phyloP scores from a whole-genome alignment of 1,140 invertebrate species.

The Pseudomyrmex concolor region DNA sequence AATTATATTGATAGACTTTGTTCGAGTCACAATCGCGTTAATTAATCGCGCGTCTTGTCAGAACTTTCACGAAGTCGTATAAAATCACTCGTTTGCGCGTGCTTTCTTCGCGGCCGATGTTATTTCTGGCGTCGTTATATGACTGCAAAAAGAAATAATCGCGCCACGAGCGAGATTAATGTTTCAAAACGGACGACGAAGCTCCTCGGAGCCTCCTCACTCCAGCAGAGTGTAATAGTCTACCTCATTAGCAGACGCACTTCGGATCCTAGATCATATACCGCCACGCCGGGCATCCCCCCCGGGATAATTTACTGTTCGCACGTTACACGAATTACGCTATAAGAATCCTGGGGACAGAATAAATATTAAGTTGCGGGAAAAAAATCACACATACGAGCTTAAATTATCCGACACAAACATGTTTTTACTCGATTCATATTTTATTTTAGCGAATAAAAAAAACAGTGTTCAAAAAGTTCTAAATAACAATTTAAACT shows the following conservation, averaged over 20 bases:
- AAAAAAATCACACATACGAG: neutral
- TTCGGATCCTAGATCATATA: conserved; percentile 57
- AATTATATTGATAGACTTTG: conserved; percentile 9
- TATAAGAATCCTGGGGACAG: neutral
- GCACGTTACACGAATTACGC: conserved; percentile 46
- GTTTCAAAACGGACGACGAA: conserved; percentile 35
- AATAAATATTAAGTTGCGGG: neutral
- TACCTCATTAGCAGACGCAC: conserved; percentile 53
- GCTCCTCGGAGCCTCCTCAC: neutral
- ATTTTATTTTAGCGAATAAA: too few relatives aligned
- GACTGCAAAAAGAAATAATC: conserved; percentile 45
- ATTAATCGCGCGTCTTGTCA: conserved; percentile 10
- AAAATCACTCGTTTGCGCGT: neutral
- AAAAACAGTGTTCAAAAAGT: too few relatives aligned
- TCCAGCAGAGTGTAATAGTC: conserved; percentile 33
- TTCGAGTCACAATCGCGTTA: neutral
- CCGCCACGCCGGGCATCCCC: conserved; percentile 15
- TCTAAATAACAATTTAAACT: too few relatives aligned
- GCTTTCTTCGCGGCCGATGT: conserved; percentile 33
- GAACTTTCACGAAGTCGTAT: conserved; percentile 21
- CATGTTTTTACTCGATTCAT: too few relatives aligned
- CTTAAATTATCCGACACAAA: too few relatives aligned
- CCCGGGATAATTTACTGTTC: conserved; percentile 49
- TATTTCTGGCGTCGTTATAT: conserved; percentile 45
- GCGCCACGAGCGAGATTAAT: conserved; percentile 42